Evolutionary conservation across 1,140 invertebrate species (phyloP).

Genomic region (Euwallacea fornicatus): DNA sequence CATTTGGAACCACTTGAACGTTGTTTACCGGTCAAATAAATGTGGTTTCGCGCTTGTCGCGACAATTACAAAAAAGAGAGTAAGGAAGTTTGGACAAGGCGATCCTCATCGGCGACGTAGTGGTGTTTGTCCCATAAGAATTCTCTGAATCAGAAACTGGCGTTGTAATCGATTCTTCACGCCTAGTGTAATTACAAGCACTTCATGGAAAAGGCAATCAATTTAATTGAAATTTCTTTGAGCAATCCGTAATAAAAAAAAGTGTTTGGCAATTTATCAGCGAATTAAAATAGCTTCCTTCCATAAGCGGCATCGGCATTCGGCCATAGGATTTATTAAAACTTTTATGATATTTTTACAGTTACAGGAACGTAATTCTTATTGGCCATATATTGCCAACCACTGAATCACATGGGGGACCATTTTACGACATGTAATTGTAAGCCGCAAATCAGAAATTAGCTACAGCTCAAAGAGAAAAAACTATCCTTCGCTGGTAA

Average conservation of each 20-base stretch:
- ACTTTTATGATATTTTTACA: background rate
- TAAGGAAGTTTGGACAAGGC: too few relatives aligned
- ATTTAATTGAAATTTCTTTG: background rate
- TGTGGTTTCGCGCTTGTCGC: background rate
- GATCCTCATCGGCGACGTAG: too few relatives aligned
- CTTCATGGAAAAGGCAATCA: conserved; percentile 5
- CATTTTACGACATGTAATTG: background rate
- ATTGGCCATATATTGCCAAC: too few relatives aligned
- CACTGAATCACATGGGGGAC: too few relatives aligned
- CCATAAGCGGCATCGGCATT: too few relatives aligned
- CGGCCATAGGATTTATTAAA: background rate
- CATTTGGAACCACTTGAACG: background rate
- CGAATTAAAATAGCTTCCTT: background rate
- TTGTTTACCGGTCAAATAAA: background rate
- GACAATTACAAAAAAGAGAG: background rate
- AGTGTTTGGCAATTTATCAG: conserved; percentile 6
- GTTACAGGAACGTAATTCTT: background rate
- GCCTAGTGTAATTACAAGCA: background rate
- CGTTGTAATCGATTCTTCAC: conserved; percentile 1
- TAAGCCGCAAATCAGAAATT: too few relatives aligned
- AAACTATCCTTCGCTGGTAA: too few relatives aligned
- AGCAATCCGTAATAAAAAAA: background rate
- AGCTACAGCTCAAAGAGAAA: too few relatives aligned
- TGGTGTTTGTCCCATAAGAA: too few relatives aligned
- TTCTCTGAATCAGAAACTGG: background rate